Evolutionary conservation across 35 echinoderm and acorn worm genomes (phyloP), one percentile per base, ranked within the genome.

Genomic region (Apostichopus californicus): DNA sequence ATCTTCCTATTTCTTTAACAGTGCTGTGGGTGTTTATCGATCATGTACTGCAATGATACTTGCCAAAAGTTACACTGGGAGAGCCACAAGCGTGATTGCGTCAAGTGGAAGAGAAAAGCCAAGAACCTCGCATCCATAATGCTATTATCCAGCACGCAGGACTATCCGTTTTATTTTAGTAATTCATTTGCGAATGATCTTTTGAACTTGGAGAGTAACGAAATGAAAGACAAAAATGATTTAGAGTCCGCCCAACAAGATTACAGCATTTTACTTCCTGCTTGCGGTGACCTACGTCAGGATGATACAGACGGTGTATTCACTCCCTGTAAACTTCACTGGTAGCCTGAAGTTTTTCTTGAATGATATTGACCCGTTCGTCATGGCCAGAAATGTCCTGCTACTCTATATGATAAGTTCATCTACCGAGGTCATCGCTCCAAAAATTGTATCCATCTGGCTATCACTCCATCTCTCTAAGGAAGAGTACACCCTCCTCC

Each of bases 361-460:
- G 53, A 89, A 91, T 72, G 95, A 96, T 59, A 86, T 89, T 21
- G 92, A 94, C 80, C 89, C 90, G 7, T 93, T 93, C 70, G 83
- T 90, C 23, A 80, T 93, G 61, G 95, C 95, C 11, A 91, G 95
- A 57, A 96, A 96, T 75, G 95, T 94, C 28, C 71, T 96, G 8
- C 88, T 94, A 14, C 55, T 96, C 9, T 96, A 86, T 56, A 96
- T 96, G 78, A 92, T 94, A 54, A 56, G 22, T 25, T 77, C 53
- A 55, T 73, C 60, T 52, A 18, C 71, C 1, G 56, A 88, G 13
- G 86, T 7, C 8, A 56, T 23, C 0, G 70, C 53, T 18, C 2
- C 5, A 7, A 63, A 24, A 5, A 88, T 92, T 21, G 24, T 90
- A 52, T 78, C 90, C 18, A 72, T 95, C 12, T 95, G 94, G 90